Evolutionary conservation across 1,140 invertebrate species (phyloP), one percentile per base, ranked within the genome.

Genomic region (Apis cerana): DNA sequence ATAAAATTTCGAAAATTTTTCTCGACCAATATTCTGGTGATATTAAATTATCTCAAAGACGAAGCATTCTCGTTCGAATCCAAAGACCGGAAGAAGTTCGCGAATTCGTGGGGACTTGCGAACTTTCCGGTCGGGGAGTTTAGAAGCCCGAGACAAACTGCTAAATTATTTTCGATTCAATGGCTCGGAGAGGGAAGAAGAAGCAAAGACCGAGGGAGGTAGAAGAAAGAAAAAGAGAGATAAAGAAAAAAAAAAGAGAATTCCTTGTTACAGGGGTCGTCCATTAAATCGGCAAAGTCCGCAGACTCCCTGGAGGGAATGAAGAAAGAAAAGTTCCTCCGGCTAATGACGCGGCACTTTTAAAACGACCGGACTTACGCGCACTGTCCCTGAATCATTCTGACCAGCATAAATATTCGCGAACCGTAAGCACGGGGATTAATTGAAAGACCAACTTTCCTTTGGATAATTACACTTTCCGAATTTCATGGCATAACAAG

Each of bases 281-380:
- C 83, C 75, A 88, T 88, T 88, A 88, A 88, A 88, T 88, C 86
- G 84, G 78, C 61, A 21, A 88, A 88, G 83, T 88, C 85, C 70
- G 59, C 56, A 76, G 83, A 76, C 75, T 82, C 75, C 61, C 75
- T 65, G 75, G 17, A 43, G 52, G 68, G 71, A 78, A 50, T 59
- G 74, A 78, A 75, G 69, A 84, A 72, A 80, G 23, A 43, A 84
- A 88, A 88, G 87, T 88, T 88, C 23, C 27, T 2, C 4, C 70
- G 67, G 86, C 86, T 88, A 88, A 88, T 88, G 87, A 88, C 83
- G 86, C 83, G 85, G 83, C 71, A 82, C 83, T 85, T 85, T 82
- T 65, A 75, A 85, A 85, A 88, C 86, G 87, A 80, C 72, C 80
- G 71, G 81, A 82, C 83, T 82, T 80, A 23, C 48, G 61, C 64